Evolutionary conservation across 2,888 invertebrate genomes (phyloP).

Genomic region (Beris morrisii): DNA sequence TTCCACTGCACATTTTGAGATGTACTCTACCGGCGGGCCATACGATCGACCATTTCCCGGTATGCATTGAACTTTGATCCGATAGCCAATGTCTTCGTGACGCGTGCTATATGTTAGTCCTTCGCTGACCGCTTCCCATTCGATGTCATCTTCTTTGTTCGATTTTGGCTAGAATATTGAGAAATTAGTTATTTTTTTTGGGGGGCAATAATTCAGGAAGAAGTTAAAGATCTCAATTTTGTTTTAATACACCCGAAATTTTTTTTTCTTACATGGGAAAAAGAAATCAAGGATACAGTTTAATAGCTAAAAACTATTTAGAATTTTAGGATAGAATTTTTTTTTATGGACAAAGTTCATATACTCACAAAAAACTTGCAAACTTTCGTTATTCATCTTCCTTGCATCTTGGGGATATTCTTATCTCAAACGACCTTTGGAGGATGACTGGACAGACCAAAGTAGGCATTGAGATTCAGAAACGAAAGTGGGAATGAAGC

Average conservation of each 20-base stretch:
- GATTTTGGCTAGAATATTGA: constrained; percentile 24
- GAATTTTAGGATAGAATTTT: too few relatives aligned
- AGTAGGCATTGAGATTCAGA: too few relatives aligned
- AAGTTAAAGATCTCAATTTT: background rate
- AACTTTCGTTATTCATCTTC: too few relatives aligned
- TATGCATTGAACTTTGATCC: constrained; percentile 62
- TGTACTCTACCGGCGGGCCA: constrained; percentile 66
- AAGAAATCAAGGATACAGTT: too few relatives aligned
- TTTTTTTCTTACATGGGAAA: too few relatives aligned
- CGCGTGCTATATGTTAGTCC: constrained; percentile 65
- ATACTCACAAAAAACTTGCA: too few relatives aligned
- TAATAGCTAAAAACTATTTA: too few relatives aligned
- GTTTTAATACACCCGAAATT: background rate
- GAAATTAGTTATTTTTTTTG: background rate
- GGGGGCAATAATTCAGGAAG: background rate
- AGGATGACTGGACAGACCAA: too few relatives aligned
- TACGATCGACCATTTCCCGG: constrained; percentile 59
- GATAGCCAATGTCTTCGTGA: constrained; percentile 65
- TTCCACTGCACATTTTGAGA: constrained; percentile 64
- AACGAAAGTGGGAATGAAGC: too few relatives aligned
- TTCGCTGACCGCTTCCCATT: constrained; percentile 65
- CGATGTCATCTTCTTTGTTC: constrained; percentile 47
- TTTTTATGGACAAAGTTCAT: too few relatives aligned
- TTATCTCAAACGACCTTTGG: too few relatives aligned
- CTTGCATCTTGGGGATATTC: too few relatives aligned